phyloP scores from a whole-genome alignment of 2,888 invertebrate genomes.

The Brachyptera putata region DNA sequence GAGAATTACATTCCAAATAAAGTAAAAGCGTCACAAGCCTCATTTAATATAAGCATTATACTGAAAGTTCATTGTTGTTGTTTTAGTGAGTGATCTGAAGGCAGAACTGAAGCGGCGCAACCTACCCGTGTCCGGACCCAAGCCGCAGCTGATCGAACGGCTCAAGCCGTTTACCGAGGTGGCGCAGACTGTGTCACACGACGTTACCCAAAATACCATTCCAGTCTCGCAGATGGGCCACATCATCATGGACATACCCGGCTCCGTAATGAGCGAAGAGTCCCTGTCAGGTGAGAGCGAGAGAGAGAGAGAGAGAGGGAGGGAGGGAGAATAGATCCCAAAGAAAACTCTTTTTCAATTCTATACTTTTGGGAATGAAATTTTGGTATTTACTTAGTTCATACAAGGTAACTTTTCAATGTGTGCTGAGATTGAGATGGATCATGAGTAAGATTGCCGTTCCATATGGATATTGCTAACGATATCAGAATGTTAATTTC shows the following conservation, averaged over 20 bases:
- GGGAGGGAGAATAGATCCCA: too few species aligned
- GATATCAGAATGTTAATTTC: too few species aligned
- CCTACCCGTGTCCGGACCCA: constrained; percentile 92
- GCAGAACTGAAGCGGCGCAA: constrained; percentile 90
- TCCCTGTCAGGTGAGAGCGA: constrained; percentile 37
- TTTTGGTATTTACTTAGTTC: constrained; percentile 43
- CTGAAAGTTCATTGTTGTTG: background rate
- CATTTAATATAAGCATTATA: too few species aligned
- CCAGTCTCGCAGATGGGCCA: constrained; percentile 45
- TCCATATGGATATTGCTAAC: too few species aligned
- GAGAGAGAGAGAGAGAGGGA: too few species aligned
- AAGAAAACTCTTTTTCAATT: too few species aligned
- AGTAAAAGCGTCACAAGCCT: too few species aligned
- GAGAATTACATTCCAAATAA: too few species aligned
- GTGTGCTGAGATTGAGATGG: too few species aligned
- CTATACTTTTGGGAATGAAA: background rate
- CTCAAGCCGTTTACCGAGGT: constrained; percentile 55
- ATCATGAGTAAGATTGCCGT: too few species aligned
- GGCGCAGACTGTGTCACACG: background rate
- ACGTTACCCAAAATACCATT: constrained; percentile 17
- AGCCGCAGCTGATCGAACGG: constrained; percentile 90
- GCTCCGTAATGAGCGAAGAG: constrained; percentile 33
- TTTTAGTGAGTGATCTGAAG: constrained; percentile 80
- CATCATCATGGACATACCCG: constrained; percentile 46
- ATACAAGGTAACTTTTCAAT: too few species aligned